Percentiles rank a stretch among this genome's conserved stretches.
Evolutionary conservation across 2,797 vertebrate species (phyloP).

Genomic region (Xiphophorus birchmanni): DNA sequence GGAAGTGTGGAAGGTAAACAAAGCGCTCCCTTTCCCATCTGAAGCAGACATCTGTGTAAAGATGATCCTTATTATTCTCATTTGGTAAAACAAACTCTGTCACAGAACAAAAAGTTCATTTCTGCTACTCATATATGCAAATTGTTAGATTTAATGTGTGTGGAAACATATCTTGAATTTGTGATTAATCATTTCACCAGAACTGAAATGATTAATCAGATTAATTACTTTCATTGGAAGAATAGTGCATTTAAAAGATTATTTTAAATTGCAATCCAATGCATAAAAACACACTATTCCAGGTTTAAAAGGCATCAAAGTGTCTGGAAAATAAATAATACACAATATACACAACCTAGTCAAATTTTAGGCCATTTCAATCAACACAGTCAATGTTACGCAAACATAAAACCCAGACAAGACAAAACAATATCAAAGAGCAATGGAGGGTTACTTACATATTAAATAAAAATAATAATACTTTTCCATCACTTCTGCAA

Average conservation of each 20-base stretch:
- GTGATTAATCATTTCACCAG: not conserved
- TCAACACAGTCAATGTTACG: not conserved
- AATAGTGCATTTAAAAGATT: not conserved
- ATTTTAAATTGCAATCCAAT: not conserved
- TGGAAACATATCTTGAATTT: not conserved
- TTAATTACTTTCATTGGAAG: not conserved
- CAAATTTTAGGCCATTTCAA: not conserved
- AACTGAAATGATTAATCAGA: no score
- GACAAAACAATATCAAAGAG: not conserved
- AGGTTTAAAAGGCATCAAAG: not conserved
- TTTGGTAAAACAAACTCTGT: not conserved
- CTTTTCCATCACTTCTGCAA: not conserved
- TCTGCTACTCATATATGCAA: not conserved
- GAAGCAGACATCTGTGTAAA: not conserved
- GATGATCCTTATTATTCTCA: not conserved
- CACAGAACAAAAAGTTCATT: not conserved
- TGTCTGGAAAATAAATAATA: not conserved
- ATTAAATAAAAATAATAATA: not conserved
- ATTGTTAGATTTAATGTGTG: not conserved
- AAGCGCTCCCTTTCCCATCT: not conserved
- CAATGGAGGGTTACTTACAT: not conserved
- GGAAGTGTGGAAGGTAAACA: constrained; percentile 99
- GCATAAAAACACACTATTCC: not conserved
- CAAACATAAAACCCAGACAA: not conserved
- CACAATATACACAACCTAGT: not conserved